A percentile compares a stretch with the other conserved stretches of the same genome.
These are phyloP conservation scores for Limnephilus auricula DNA, from an alignment of 2,888 invertebrate species.

Conservation along the genomic window DNA sequence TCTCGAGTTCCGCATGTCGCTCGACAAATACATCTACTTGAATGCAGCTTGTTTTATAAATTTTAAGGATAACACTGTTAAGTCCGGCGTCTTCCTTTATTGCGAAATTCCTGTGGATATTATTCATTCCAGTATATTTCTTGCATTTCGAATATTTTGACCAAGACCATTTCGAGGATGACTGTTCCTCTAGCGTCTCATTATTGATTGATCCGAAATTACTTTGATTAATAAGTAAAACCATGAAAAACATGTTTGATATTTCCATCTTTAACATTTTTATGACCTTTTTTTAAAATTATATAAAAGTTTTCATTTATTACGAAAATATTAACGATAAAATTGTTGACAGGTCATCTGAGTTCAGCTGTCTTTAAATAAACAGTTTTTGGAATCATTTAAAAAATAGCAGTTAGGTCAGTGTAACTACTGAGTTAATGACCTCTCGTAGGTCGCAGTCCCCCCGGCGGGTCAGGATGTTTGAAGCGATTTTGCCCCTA, in stretches of 20 bases:
- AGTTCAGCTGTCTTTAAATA: neutral
- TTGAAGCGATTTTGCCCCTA: too few relatives aligned
- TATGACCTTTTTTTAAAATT: neutral
- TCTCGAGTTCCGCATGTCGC: neutral
- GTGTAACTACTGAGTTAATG: too few relatives aligned
- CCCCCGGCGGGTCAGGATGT: too few relatives aligned
- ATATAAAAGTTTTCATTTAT: neutral
- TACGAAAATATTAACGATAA: neutral
- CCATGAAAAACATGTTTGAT: neutral
- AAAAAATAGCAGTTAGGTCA: neutral
- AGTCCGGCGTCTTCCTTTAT: neutral
- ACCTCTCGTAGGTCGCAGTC: too few relatives aligned
- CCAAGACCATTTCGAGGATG: neutral
- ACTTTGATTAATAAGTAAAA: neutral
- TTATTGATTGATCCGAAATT: neutral
- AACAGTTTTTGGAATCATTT: neutral
- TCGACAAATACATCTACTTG: neutral
- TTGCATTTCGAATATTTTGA: neutral
- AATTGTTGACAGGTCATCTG: neutral
- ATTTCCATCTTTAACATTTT: neutral
- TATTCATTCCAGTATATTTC: neutral
- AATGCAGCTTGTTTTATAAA: neutral
- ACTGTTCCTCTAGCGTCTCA: neutral
- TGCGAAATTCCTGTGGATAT: neutral
- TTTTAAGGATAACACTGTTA: neutral